phyloP scores from a whole-genome alignment of 1,140 invertebrate genomes.

The Meteorus sp. region DNA sequence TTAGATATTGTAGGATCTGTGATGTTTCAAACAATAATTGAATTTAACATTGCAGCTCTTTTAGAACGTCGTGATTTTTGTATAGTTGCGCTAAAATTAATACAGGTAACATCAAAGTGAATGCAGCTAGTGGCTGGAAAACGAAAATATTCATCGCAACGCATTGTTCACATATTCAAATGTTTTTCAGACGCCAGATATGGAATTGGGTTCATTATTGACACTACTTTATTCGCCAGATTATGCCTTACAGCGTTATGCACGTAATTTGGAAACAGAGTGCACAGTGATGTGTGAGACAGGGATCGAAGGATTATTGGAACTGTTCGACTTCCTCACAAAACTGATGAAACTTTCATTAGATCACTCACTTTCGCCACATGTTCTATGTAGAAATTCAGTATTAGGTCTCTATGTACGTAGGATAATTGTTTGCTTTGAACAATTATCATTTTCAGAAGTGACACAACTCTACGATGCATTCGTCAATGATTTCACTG shows the following conservation, averaged over 20 bases:
- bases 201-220: conserved; percentile 64
- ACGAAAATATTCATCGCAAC: neutral
- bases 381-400: conserved; percentile 56
- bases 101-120: too few species aligned
- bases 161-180: too few species aligned
- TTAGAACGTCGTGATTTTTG: conserved; percentile 63
- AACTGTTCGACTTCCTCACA: conserved; percentile 64
- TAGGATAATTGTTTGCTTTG: conserved; percentile 76
- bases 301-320: conserved; percentile 65
- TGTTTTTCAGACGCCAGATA: conserved; percentile 62
- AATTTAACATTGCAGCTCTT: conserved; percentile 38
- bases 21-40: conserved; percentile 18
- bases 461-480: conserved; percentile 70
- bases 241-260: conserved; percentile 59
- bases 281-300: conserved; percentile 59
- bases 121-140: too few species aligned
- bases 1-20: conserved; percentile 6
- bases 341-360: conserved; percentile 54
- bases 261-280: conserved; percentile 60
- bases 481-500: conserved; percentile 45
- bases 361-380: conserved; percentile 41
- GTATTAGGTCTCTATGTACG: conserved; percentile 75
- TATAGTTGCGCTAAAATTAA: conserved; percentile 64
- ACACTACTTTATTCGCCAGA: conserved; percentile 61
- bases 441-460: conserved; percentile 81